These are phyloP conservation scores for Chaetogeoica ovagalla DNA, from an alignment of 2,888 invertebrate species.

Conservation along the genomic window DNA sequence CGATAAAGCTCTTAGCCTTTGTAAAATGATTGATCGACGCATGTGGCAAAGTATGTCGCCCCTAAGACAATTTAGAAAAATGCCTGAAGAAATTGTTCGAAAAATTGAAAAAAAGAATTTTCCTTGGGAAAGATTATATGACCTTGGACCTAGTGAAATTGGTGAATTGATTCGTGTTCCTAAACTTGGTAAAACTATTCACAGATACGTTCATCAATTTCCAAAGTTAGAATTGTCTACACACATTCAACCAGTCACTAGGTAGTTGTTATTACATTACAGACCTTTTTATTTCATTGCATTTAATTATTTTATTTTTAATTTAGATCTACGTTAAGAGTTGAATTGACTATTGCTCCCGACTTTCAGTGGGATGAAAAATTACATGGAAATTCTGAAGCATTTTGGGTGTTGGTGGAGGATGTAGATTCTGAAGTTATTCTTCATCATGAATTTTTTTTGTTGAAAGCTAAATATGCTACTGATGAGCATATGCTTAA, in stretches of 20 bases:
- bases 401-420: slow-evolving; percentile 85
- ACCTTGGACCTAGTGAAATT: slow-evolving; percentile 94
- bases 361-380: slow-evolving; percentile 99
- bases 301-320: slow-evolving; percentile 8
- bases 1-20: slow-evolving; percentile 91
- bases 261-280: slow-evolving; percentile 57
- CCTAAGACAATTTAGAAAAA: slow-evolving; percentile 92
- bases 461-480: slow-evolving; percentile 92
- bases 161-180: slow-evolving; percentile 91
- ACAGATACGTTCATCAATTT: slow-evolving; percentile 94
- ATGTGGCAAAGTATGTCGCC: slow-evolving; percentile 99
- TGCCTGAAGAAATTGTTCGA: slow-evolving; percentile 94
- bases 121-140: slow-evolving; percentile 89
- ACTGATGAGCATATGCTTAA: slow-evolving; percentile 94
- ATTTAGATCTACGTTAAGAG: slow-evolving; percentile 78
- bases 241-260: slow-evolving; percentile 96
- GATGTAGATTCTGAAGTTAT: slow-evolving; percentile 88
- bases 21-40: slow-evolving; percentile 97
- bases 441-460: slow-evolving; percentile 93
- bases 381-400: slow-evolving; percentile 74
- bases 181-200: slow-evolving; percentile 91
- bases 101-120: slow-evolving; percentile 98
- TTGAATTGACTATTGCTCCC: slow-evolving; percentile 95
- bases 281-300: neutral
- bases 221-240: slow-evolving; percentile 95